These are phyloP conservation scores for Ariolimax columbianus DNA, from an alignment of 2,888 invertebrate genomes.

Conservation along the genomic window DNA sequence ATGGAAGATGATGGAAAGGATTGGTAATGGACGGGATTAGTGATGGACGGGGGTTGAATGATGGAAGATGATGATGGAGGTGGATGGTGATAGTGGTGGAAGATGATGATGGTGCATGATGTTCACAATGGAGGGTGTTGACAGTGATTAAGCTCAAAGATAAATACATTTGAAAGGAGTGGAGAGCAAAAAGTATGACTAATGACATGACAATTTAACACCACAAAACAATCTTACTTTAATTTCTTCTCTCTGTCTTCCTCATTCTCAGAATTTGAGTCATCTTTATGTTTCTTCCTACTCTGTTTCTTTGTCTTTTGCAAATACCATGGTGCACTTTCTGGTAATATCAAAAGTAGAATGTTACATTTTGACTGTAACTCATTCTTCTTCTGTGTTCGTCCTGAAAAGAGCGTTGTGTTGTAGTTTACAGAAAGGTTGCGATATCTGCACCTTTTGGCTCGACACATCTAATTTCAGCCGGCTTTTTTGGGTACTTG, in stretches of 20 bases:
- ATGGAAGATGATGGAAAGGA: no score
- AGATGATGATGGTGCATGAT: no score
- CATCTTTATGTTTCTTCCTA: conserved; percentile 16
- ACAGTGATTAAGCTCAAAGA: conserved; percentile 20
- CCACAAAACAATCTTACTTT: conserved; percentile 26
- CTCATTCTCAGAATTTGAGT: conserved; percentile 22
- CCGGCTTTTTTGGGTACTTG: no score
- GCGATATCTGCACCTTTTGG: no score
- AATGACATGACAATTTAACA: not conserved
- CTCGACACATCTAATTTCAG: no score
- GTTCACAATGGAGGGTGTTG: no score
- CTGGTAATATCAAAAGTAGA: conserved; percentile 78
- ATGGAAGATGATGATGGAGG: no score
- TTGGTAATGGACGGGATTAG: no score
- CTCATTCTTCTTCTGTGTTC: not conserved
- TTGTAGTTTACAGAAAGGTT: no score
- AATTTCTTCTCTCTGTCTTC: conserved; percentile 37
- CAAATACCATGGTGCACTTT: conserved; percentile 93
- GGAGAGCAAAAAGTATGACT: conserved; percentile 20
- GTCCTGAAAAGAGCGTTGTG: no score
- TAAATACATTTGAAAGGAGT: not conserved
- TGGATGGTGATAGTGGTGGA: no score
- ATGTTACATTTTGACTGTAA: not conserved
- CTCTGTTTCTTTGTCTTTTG: conserved; percentile 76
- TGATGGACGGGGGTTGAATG: no score